Base-by-base conservation (phyloP, 2,888 invertebrate species). In the Eristalis arbustorum region DNA sequence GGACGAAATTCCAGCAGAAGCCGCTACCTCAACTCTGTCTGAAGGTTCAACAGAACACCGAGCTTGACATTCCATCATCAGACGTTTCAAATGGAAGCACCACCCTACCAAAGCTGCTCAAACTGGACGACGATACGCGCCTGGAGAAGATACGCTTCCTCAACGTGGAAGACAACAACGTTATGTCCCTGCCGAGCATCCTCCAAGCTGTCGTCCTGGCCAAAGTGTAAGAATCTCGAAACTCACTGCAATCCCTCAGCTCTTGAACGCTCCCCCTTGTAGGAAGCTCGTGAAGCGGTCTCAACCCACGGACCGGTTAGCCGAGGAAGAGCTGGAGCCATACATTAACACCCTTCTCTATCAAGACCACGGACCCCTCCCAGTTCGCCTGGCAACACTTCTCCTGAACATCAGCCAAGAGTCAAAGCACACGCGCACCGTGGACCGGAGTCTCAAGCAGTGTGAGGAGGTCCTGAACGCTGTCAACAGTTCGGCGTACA, bases 391-490 rank as follows among this genome's bases (percentile, higher is more conserved):
- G 49, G 94, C 96, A 0, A 95, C 97, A 0, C 92, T 99, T 23
- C 93, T 96, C 1, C 93, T 96, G 14, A 95, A 98, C 72, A 97
- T 97, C 89, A 94, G 94, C 80, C 92, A 97, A 71, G 98, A 99
- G 92, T 94, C 95, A 0, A 94, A 94, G 66, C 96, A 96, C 89
- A 95, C 96, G 76, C 94, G 98, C 75, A 96, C 97, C 0, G 95
- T 98, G 14, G 98, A 98, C 91, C 94, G 99, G 56, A 96, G 98
- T 25, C 95, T 98, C 94, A 94, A 95, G 91, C 98, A 98, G 92
- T 95, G 96, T 88, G 97, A 98, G 93, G 95, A 96, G 90, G 94
- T 97, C 4, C 95, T 95, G 88, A 94, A 90, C 6, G 66, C 92
- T 93, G 91, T 93, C 93, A 72, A 92, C 91, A 88, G 89, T 6